Evolutionary conservation across 2,113 vertebrate genomes (phyloP), one percentile per base, ranked within the genome.

Genomic region (Kryptolebias marmoratus): DNA sequence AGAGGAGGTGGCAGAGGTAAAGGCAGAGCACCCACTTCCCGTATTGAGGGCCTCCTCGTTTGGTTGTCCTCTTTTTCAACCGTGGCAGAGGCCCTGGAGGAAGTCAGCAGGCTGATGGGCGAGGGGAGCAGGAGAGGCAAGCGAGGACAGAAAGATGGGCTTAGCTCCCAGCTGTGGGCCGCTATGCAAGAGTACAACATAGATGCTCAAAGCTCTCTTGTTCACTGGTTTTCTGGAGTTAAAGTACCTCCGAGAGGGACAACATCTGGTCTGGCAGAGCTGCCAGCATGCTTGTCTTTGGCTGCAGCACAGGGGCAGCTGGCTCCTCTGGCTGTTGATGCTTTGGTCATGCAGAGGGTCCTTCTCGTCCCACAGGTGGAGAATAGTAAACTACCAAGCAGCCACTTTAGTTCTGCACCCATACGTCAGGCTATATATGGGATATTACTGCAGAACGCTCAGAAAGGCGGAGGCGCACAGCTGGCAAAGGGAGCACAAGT

Each of bases 331-430:
- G 27, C 94, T 71, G 86, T 95, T 14, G 93, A 98, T 76, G 94
- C 90, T 39, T 69, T 96, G 64, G 78, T 96, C 1, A 92, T 96
- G 44, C 93, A 58, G 45, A 93, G 94, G 60, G 94, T 91, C n/a
- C 80, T 98, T 71, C 95, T 99, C 10, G 88, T 91, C 0, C 89
- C 92, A 1, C 98, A 99, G 73, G 97, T 99, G 69, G 98, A 99
- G 87, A 95, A 97, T 82, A 93, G 93, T 85, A 94, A 89, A 79
- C 89, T 83, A 15, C 69, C 93, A 16, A 97, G 94, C 42, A 96
- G 96, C 49, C 94, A 99, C 27, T 64, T 71, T 11, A 14, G 89
- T 1, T 90, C 97, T 11, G 69, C 85, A 83, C 83, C 92, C 63
- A 93, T 98, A 77, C 96, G 98, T 0, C 94, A 93, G 27, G 84